phyloP scores from a whole-genome alignment of 2,797 vertebrate genomes.

The Glyptemys insculpta region DNA sequence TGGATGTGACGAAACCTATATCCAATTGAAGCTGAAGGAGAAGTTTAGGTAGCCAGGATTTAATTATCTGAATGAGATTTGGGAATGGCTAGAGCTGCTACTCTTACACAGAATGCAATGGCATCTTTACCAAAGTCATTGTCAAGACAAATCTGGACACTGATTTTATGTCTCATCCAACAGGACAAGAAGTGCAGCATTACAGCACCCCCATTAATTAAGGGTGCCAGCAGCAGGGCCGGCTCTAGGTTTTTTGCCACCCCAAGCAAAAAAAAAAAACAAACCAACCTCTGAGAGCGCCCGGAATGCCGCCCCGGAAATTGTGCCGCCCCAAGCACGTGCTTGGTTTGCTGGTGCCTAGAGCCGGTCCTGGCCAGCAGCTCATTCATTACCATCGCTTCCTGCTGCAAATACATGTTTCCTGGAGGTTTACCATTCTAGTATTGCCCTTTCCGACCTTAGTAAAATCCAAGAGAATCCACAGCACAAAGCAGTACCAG shows the following conservation, averaged over 20 bases:
- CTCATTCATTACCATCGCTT: neutral
- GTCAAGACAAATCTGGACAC: neutral
- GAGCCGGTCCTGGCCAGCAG: neutral
- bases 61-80: conserved; percentile 17
- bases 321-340: no score
- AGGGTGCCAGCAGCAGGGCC: neutral
- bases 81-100: neutral
- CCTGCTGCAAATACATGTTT: neutral
- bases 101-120: neutral
- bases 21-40: neutral
- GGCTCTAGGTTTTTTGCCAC: no score
- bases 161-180: neutral
- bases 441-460: neutral
- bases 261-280: no score
- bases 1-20: neutral
- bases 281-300: no score
- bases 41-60: conserved; percentile 25
- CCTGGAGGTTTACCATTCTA: neutral
- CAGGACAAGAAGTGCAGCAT: neutral
- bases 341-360: no score
- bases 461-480: neutral
- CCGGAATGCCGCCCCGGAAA: no score
- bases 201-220: neutral
- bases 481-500: neutral
- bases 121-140: neutral